Percentiles rank a stretch among this genome's conserved stretches.
Evolutionary conservation across 2,888 invertebrate genomes (phyloP).

Genomic region (Lasioglossum villosulum): DNA sequence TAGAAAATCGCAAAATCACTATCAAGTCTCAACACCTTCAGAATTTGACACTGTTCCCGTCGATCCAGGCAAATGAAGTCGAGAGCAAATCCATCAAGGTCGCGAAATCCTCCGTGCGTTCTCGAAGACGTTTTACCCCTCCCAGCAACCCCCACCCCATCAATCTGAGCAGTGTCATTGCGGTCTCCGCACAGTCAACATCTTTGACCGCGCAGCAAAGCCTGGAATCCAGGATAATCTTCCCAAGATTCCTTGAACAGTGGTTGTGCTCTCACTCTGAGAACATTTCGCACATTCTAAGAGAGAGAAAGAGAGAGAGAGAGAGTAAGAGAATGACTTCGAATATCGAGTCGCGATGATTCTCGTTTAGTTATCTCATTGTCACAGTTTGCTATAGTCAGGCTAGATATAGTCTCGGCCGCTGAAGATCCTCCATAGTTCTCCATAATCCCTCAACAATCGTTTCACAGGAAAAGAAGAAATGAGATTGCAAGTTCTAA

Average conservation of each 20-base stretch:
- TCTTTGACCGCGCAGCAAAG: slow-evolving; percentile 6
- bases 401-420: slow-evolving; percentile 7
- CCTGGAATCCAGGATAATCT: neutral
- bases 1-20: no score
- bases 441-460: neutral
- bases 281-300: slow-evolving; percentile 38
- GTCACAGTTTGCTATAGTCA: neutral
- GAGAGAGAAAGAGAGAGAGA: neutral
- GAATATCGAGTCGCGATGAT: neutral
- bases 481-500: neutral
- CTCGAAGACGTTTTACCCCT: neutral
- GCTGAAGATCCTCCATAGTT: neutral
- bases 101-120: neutral
- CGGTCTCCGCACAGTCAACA: neutral
- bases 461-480: neutral
- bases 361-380: neutral
- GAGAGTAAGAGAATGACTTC: neutral
- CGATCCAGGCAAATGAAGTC: neutral
- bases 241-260: slow-evolving; percentile 29
- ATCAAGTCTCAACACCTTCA: no score
- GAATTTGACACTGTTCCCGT: neutral
- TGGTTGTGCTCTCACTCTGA: slow-evolving; percentile 34
- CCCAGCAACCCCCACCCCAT: neutral
- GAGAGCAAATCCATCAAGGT: neutral
- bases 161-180: neutral